Percentiles rank a stretch among this genome's conserved stretches.
These are phyloP conservation scores for Diogma glabrata DNA, from an alignment of 2,888 invertebrate species.

Conservation along the genomic window DNA sequence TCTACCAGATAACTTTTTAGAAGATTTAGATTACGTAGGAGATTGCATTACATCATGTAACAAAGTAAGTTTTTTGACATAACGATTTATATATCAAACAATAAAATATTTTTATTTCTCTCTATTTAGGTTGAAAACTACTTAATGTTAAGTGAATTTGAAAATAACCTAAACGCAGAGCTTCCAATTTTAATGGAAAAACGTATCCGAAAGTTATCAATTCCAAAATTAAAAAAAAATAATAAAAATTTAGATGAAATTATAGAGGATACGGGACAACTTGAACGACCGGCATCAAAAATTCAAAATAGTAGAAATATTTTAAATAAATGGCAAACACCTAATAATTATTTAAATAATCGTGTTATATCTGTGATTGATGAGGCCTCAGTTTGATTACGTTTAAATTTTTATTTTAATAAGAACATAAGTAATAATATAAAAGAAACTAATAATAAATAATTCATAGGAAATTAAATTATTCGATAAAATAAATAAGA, in stretches of 20 bases:
- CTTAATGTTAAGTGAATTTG: conserved; percentile 75
- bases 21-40: conserved; percentile 67
- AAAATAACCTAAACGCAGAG: conserved; percentile 71
- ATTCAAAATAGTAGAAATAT: background rate
- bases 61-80: conserved; percentile 42
- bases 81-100: background rate
- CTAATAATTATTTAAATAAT: conserved; percentile 35
- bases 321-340: conserved; percentile 9
- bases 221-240: conserved; percentile 3
- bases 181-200: conserved; percentile 38
- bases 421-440: too few species aligned
- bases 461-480: too few species aligned
- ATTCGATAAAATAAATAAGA: too few species aligned
- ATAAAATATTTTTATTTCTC: conserved; percentile 18
- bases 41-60: conserved; percentile 78
- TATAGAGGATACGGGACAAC: conserved; percentile 1
- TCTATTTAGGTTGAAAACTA: conserved; percentile 63
- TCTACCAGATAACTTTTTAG: conserved; percentile 64
- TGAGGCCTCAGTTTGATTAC: conserved; percentile 49
- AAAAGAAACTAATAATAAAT: too few species aligned
- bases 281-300: background rate
- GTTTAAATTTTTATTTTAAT: too few species aligned
- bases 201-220: conserved; percentile 3
- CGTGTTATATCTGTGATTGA: conserved; percentile 68
- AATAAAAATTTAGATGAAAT: conserved; percentile 7